Conservation (phyloP, 2,113 vertebrate species). For the Chloroceryle aenea region DNA sequence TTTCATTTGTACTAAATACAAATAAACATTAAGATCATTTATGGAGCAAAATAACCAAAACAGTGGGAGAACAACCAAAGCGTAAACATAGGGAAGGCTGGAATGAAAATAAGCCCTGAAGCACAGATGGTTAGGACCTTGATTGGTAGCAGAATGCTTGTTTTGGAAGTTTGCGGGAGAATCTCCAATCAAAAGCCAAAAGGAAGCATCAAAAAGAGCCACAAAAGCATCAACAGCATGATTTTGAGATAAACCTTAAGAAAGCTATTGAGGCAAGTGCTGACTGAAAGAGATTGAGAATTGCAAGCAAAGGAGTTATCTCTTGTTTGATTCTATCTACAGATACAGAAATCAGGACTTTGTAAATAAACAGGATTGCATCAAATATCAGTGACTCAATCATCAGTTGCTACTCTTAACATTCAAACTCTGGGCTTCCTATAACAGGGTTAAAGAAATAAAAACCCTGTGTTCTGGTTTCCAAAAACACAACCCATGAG, state of each 20-base stretch:
- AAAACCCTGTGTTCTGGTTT: not conserved
- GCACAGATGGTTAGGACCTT: conserved; percentile 50
- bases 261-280: conserved; percentile 1
- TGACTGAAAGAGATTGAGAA: conserved; percentile 17
- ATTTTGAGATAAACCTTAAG: conserved; percentile 40
- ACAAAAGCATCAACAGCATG: conserved; percentile 48
- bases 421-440: conserved; percentile 11
- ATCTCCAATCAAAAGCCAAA: conserved; percentile 52
- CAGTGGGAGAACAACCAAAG: conserved; percentile 56
- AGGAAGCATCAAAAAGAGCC: conserved; percentile 56
- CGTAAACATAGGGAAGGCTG: conserved; percentile 64
- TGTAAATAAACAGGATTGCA: conserved; percentile 64
- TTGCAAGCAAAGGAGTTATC: conserved; percentile 32
- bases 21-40: conserved; percentile 55
- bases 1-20: conserved; percentile 34
- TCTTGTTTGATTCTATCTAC: conserved; percentile 8
- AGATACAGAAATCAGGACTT: conserved; percentile 49
- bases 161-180: conserved; percentile 51
- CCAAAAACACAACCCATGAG: conserved; percentile 19
- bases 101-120: conserved; percentile 66
- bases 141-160: conserved; percentile 51
- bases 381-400: conserved; percentile 58
- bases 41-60: conserved; percentile 53
- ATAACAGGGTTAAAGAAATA: conserved; percentile 1
- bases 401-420: conserved; percentile 13